Conservation (phyloP, 1,140 invertebrate genomes). For the Oryzaephilus surinamensis region DNA sequence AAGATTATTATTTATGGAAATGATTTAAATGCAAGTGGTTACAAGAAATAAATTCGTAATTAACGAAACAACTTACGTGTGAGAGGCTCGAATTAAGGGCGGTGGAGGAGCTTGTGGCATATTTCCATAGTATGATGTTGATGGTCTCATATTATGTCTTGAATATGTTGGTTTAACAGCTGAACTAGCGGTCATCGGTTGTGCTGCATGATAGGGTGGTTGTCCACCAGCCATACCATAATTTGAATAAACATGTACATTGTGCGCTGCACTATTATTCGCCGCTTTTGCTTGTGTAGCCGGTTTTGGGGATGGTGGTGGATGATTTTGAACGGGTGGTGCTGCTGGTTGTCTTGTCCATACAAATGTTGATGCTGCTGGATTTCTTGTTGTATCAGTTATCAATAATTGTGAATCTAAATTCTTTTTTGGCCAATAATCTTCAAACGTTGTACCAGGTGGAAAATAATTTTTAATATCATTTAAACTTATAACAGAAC, state of each 20-base stretch:
- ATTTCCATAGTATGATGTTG: conserved; percentile 23
- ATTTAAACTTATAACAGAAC: conserved; percentile 76
- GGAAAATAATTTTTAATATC: conserved; percentile 88
- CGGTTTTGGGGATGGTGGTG: conserved; percentile 40
- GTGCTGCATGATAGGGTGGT: conserved; percentile 22
- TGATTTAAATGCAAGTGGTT: no score
- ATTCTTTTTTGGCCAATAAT: conserved; percentile 83
- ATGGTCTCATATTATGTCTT: conserved; percentile 22
- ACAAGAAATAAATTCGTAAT: no score
- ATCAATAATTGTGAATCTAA: conserved; percentile 59
- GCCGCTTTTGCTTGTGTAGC: conserved; percentile 40
- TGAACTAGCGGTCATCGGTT: conserved; percentile 23
- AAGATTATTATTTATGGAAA: no score
- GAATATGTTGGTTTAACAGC: no score
- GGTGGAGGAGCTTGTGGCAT: conserved; percentile 42
- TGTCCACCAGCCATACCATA: conserved; percentile 19
- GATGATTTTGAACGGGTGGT: conserved; percentile 33
- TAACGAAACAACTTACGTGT: conserved; percentile 24
- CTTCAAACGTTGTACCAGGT: conserved; percentile 76
- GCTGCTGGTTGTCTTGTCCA: conserved; percentile 49
- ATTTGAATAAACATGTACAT: conserved; percentile 24
- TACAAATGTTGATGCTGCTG: conserved; percentile 48
- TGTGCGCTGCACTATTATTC: conserved; percentile 28
- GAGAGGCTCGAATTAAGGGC: conserved; percentile 43
- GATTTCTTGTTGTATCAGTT: conserved; percentile 42